These are phyloP conservation scores for Drosophila albomicans DNA, from an alignment of 1,140 invertebrate genomes.

Conservation along the genomic window DNA sequence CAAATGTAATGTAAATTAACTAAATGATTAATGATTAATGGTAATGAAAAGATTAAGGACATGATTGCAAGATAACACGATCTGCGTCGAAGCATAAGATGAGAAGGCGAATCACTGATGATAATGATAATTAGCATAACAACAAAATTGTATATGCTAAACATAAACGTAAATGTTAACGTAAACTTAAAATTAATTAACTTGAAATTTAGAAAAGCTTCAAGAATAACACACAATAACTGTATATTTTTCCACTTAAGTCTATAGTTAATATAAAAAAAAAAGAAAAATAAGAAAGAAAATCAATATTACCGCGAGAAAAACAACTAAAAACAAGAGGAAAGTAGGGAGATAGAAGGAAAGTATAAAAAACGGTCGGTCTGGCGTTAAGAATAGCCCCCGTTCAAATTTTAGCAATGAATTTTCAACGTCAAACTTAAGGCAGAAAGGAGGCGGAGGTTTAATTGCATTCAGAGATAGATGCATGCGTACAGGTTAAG, in stretches of 20 bases:
- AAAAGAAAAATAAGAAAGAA: slow-evolving; percentile 3
- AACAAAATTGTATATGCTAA: slow-evolving; percentile 25
- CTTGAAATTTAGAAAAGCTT: slow-evolving; percentile 29
- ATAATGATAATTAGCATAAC: slow-evolving; percentile 21
- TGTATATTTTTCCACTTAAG: slow-evolving; percentile 82
- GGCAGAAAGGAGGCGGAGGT: slow-evolving; percentile 19
- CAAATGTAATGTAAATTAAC: slow-evolving; percentile 66
- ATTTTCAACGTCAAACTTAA: slow-evolving; percentile 49
- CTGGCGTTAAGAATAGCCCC: slow-evolving; percentile 30
- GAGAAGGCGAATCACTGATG: slow-evolving; percentile 13
- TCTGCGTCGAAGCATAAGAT: slow-evolving; percentile 20
- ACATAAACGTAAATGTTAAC: slow-evolving; percentile 25
- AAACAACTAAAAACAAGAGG: slow-evolving; percentile 26
- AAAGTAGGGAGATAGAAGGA: slow-evolving; percentile 7
- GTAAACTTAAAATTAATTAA: slow-evolving; percentile 26
- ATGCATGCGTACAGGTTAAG: slow-evolving; percentile 54
- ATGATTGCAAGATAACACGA: slow-evolving; percentile 25
- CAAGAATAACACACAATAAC: slow-evolving; percentile 60
- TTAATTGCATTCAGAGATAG: slow-evolving; percentile 37
- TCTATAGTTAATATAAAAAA: slow-evolving; percentile 74
- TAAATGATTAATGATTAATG: slow-evolving; percentile 29
- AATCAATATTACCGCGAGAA: slow-evolving; percentile 41
- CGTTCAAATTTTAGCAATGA: slow-evolving; percentile 52
- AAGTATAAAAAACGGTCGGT: slow-evolving; percentile 16
- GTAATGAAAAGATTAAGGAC: neutral